phyloP scores from a whole-genome alignment of 2,888 invertebrate genomes.

The Agrenia bidenticulata region DNA sequence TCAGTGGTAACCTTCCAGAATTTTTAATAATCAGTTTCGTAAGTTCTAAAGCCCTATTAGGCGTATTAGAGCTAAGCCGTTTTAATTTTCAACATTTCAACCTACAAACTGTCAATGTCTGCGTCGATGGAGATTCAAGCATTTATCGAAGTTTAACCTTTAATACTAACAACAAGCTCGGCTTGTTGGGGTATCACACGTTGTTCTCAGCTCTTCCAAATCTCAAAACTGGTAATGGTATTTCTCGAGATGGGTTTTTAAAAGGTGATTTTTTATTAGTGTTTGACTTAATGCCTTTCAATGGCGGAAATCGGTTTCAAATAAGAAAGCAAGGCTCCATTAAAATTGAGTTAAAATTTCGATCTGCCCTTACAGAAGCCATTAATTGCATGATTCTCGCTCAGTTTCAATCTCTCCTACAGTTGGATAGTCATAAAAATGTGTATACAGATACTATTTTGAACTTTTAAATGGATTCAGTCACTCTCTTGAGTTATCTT shows the following conservation, averaged over 20 bases:
- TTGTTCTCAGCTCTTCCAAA: neutral
- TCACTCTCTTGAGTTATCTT: too few species aligned
- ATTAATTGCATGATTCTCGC: neutral
- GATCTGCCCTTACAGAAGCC: neutral
- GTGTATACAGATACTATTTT: too few species aligned
- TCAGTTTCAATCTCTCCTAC: neutral
- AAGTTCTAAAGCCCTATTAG: neutral
- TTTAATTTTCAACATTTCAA: constrained; percentile 1
- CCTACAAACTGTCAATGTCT: neutral
- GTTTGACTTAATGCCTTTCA: neutral
- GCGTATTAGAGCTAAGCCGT: neutral
- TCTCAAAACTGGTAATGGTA: neutral
- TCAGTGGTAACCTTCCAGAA: neutral
- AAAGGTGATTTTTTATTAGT: neutral
- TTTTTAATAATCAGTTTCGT: neutral
- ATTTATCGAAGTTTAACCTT: neutral
- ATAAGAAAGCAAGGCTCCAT: neutral
- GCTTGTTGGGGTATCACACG: neutral
- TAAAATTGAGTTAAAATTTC: constrained; percentile 8
- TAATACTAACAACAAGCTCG: neutral
- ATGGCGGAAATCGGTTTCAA: neutral
- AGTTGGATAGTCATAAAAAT: neutral
- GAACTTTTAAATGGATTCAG: too few species aligned
- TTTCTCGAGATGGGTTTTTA: neutral
- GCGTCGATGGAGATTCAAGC: neutral